Conservation (phyloP, 1,140 invertebrate species). For the Helicoverpa armigera region DNA sequence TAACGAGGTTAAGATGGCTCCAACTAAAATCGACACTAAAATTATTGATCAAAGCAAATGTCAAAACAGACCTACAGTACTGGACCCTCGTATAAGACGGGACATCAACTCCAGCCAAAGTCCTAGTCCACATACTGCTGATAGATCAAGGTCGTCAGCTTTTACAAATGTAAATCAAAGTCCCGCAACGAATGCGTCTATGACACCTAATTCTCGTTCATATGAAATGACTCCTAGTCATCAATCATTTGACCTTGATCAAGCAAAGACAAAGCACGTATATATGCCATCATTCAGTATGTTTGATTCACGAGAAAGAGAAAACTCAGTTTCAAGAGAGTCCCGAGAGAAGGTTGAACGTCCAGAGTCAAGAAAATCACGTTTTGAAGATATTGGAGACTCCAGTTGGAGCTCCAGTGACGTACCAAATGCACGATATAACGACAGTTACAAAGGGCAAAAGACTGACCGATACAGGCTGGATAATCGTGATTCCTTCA, state of each 20-base stretch:
- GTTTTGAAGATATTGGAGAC: conserved; percentile 51
- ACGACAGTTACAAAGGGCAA: conserved; percentile 45
- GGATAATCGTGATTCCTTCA: conserved; percentile 51
- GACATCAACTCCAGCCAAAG: conserved; percentile 53
- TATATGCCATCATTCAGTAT: conserved; percentile 69
- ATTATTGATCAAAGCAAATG: conserved; percentile 42
- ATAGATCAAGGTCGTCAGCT: conserved; percentile 46
- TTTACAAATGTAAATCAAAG: conserved; percentile 17
- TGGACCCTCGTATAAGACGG: conserved; percentile 67
- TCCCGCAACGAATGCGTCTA: conserved; percentile 53
- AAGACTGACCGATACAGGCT: conserved; percentile 57
- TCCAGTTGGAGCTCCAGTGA: conserved; percentile 60
- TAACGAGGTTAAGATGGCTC: background rate
- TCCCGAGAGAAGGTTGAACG: conserved; percentile 6
- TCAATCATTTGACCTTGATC: conserved; percentile 66
- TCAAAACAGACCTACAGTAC: conserved; percentile 43
- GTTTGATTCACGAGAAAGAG: conserved; percentile 60
- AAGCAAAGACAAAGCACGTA: conserved; percentile 66
- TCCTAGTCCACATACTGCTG: conserved; percentile 52
- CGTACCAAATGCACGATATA: conserved; percentile 16
- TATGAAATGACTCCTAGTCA: conserved; percentile 71
- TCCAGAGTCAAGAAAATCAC: conserved; percentile 45
- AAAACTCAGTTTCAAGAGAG: conserved; percentile 46
- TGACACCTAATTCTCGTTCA: conserved; percentile 60
- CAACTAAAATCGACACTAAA: conserved; percentile 20